Percentiles rank a stretch among this genome's conserved stretches.
These are phyloP conservation scores for Metacarcinus magister DNA, from an alignment of 2,888 invertebrate genomes.

Conservation along the genomic window DNA sequence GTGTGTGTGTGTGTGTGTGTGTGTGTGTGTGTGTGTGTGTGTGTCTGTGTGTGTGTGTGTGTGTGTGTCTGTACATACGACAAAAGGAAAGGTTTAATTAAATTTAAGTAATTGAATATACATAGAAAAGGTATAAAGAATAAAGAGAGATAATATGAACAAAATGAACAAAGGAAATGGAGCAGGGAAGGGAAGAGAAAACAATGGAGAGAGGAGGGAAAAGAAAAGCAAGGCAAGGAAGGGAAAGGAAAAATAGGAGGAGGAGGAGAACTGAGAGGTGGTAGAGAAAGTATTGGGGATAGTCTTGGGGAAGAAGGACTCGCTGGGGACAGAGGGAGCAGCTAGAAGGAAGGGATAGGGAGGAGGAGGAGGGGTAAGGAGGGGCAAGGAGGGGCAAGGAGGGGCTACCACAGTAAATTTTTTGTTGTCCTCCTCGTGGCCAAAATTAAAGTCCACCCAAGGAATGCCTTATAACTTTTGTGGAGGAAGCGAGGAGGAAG, in stretches of 20 bases:
- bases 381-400: neutral
- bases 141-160: neutral
- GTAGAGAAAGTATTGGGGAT: too few relatives aligned
- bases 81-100: neutral
- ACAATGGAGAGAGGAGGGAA: neutral
- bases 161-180: neutral
- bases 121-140: neutral
- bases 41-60: neutral
- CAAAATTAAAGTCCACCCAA: slow-evolving; percentile 33
- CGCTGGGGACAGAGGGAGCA: neutral
- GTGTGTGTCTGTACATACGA: neutral
- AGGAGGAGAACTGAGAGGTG: too few relatives aligned
- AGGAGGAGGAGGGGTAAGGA: neutral
- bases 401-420: slow-evolving; percentile 17
- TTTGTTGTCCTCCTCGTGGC: slow-evolving; percentile 34
- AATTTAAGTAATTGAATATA: neutral
- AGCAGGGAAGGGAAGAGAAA: neutral
- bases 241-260: neutral
- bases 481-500: slow-evolving; percentile 8
- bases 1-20: too few relatives aligned
- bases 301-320: neutral
- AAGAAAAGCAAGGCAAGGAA: neutral
- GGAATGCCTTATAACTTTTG: slow-evolving; percentile 39
- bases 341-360: neutral
- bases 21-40: slow-evolving; percentile 11